Base-by-base conservation (phyloP, 64 coral and sea anemone species). In the Montipora sp. region DNA sequence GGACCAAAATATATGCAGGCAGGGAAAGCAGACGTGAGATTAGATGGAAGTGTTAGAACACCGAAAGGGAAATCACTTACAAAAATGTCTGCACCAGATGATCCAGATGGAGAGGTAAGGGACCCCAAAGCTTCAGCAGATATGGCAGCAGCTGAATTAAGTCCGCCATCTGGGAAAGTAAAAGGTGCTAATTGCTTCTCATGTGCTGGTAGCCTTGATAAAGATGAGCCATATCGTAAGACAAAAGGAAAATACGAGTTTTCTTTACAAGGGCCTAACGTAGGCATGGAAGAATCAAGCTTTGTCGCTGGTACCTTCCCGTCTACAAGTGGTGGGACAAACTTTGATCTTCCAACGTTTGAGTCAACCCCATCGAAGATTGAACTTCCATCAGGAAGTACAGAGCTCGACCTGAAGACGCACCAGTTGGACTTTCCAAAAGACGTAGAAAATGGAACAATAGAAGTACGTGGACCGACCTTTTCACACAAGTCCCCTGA, bases 141-240 rank as follows among this genome's bases (percentile, higher is more conserved):
- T 2, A 15, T 7, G 16, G 46, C 82, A 12, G 49, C 82, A 49
- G 44, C 58, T n/a, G 80, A 83, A 6, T 68, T 66, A 47, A 44
- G n/a, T 71, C 49, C 71, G 15, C 18, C 82, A 21, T 70, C 82
- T 18, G 19, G 16, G 10, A 85, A 51, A 63, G 44, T 36, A 19
- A 85, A 71, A 45, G 61, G 82, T 21, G 82, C 43, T 5, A 85
- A 71, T 19, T 85, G 82, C 65, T 71, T 85, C 2, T 70, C 82
- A 8, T 85, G 82, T 43, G 59, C 82, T n/a, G 65, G 61, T 20
- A 63, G 65, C 4, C 59, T 44, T 22, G 82, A 85, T 5, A 70
- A 85, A 51, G 82, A 85, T 50, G 61, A 71, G 4, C 82, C 82
- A 21, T 85, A 85, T 72, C 7, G 82, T 51, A 85, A 85, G 65